phyloP scores from a whole-genome alignment of 2,113 vertebrate species.

The Brachyhypopomus gauderio region DNA sequence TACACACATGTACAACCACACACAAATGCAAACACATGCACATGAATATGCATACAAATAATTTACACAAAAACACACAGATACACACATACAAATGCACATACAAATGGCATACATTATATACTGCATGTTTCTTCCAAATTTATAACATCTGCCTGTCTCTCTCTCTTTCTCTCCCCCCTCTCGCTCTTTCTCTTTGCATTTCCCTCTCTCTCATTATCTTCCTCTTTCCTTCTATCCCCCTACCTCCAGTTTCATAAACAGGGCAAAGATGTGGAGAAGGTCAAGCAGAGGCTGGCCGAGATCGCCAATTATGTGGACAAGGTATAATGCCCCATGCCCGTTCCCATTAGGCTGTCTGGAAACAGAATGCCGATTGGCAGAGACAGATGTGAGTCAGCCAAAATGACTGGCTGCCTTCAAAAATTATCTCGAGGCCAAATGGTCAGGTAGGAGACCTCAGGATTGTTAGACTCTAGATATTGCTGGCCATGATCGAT shows the following conservation, averaged over 20 bases:
- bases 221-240: neutral
- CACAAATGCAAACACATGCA: neutral
- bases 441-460: conserved; percentile 54
- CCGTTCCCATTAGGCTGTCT: neutral
- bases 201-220: neutral
- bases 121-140: neutral
- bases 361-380: conserved; percentile 31
- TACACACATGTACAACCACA: neutral
- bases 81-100: too few species aligned
- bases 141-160: neutral
- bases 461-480: conserved; percentile 44
- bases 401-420: neutral
- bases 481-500: conserved; percentile 6
- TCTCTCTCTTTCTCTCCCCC: neutral
- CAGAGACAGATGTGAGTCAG: conserved; percentile 6
- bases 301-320: conserved; percentile 98
- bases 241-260: conserved; percentile 85
- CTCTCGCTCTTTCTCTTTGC: neutral
- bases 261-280: conserved; percentile 95
- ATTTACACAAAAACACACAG: too few species aligned
- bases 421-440: neutral
- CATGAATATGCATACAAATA: neutral
- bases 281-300: conserved; percentile 93
- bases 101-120: too few species aligned
- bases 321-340: conserved; percentile 78